Base-by-base conservation (phyloP, 2,888 invertebrate genomes). In the Smittia aterrima region DNA sequence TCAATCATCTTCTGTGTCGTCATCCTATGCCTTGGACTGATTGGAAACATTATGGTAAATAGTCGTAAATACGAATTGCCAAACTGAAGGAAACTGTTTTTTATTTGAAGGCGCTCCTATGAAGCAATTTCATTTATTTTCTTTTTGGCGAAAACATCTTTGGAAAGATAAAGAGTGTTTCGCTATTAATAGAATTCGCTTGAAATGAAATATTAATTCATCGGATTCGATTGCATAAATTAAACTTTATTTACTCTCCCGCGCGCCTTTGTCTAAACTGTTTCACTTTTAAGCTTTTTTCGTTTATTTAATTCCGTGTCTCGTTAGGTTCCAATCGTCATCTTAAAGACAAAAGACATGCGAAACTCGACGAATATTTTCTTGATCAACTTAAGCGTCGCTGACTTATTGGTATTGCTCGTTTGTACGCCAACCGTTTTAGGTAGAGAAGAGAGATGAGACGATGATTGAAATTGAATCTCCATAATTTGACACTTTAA, bases 291-390 rank as follows among this genome's bases (percentile, higher is more conserved):
- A 9, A 32, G 9, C 47, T 47, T 47, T 47, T n/a, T 47, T n/a
- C 11, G 11, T n/a, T 11, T 18, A 7, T 58, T 20, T 9, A 58
- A 16, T 47, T 47, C 22, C 20, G 9, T 58, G 1, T 58, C 9
- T 47, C 16, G 47, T 47, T n/a, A 83, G 83, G 83, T 96, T 80
- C 95, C 95, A 40, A 88, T 95, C 79, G 96, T 97, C 78, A 95
- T 96, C 77, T 86, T 94, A 80, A 91, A 92, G 82, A 94, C 94
- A 70, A 93, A 94, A 81, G 95, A 96, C 81, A 93, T 96, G 93
- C 87, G 95, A 79, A 96, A 95, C 80, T 95, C 96, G 74, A 96
- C 96, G 76, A 96, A 96, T 82, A 94, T 95, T 79, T 96, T 96
- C 82, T 87, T 97, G 79, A 92, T 96, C 83, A 96, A 96, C 83